phyloP scores from a whole-genome alignment of 2,797 vertebrate species.

The Selene dorsalis region DNA sequence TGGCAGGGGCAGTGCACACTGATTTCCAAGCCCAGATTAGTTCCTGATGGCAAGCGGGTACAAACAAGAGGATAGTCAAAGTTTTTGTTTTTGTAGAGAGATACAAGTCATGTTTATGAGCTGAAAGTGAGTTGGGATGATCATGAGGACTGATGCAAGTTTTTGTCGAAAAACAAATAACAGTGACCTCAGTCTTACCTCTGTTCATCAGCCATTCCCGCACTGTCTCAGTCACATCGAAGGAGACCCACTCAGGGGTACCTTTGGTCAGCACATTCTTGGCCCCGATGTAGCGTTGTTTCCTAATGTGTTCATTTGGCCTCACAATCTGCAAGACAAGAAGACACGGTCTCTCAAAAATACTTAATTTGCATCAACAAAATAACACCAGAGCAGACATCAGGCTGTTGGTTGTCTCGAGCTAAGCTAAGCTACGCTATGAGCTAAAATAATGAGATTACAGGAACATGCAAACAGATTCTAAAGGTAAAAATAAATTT shows the following conservation, averaged over 20 bases:
- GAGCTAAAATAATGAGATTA: neutral
- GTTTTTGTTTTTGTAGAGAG: neutral
- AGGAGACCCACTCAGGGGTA: constrained; percentile 91
- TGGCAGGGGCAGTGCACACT: constrained; percentile 95
- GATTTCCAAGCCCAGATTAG: constrained; percentile 92
- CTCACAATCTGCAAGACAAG: constrained; percentile 85
- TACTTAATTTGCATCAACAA: neutral
- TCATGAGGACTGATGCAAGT: neutral
- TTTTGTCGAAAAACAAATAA: neutral
- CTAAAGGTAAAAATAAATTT: neutral
- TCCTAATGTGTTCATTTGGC: constrained; percentile 92
- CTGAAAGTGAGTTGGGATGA: neutral
- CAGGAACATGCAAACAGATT: neutral
- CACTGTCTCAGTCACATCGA: constrained; percentile 94
- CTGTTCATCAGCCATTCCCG: constrained; percentile 91
- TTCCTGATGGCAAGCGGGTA: constrained; percentile 80
- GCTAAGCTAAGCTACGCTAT: neutral
- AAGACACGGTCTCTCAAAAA: constrained; percentile 7
- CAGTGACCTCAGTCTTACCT: constrained; percentile 79
- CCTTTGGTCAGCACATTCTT: constrained; percentile 92
- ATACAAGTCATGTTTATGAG: neutral
- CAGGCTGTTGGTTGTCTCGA: neutral
- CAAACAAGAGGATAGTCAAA: constrained; percentile 11
- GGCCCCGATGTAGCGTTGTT: constrained; percentile 91
- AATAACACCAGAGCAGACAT: neutral